Evolutionary conservation across 2,797 vertebrate species (phyloP).

Genomic region (Enteromius radiatus): DNA sequence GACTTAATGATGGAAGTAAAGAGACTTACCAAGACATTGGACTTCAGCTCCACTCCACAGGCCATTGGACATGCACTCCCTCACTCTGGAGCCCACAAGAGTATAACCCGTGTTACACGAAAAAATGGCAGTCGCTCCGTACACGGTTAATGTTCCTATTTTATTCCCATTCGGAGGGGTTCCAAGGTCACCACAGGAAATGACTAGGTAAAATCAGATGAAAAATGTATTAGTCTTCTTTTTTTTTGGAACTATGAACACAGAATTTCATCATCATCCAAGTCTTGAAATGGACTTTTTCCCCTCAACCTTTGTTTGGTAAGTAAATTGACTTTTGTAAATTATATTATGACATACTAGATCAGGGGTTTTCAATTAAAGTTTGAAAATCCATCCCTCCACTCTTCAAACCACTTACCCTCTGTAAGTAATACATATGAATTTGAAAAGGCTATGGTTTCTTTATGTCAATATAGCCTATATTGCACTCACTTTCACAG

Average conservation of each 20-base stretch:
- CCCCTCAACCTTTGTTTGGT: background rate
- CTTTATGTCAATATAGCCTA: background rate
- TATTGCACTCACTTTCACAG: conserved; percentile 87
- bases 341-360: background rate
- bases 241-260: background rate
- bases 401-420: background rate
- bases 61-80: conserved; percentile 97
- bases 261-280: too few relatives aligned
- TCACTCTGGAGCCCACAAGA: conserved; percentile 92
- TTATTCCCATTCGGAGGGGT: conserved; percentile 94
- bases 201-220: conserved; percentile 77
- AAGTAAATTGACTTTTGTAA: conserved; percentile 4
- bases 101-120: conserved; percentile 98
- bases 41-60: conserved; percentile 97
- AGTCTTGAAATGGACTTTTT: background rate
- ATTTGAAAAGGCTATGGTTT: background rate
- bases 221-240: background rate
- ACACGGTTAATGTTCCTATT: conserved; percentile 92
- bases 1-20: background rate
- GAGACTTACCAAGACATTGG: conserved; percentile 87
- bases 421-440: background rate
- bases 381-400: background rate
- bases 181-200: conserved; percentile 94
- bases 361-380: background rate
- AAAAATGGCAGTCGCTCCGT: conserved; percentile 96